Conservation (phyloP, 2,888 invertebrate genomes). For the Glaucopsyche alexis region DNA sequence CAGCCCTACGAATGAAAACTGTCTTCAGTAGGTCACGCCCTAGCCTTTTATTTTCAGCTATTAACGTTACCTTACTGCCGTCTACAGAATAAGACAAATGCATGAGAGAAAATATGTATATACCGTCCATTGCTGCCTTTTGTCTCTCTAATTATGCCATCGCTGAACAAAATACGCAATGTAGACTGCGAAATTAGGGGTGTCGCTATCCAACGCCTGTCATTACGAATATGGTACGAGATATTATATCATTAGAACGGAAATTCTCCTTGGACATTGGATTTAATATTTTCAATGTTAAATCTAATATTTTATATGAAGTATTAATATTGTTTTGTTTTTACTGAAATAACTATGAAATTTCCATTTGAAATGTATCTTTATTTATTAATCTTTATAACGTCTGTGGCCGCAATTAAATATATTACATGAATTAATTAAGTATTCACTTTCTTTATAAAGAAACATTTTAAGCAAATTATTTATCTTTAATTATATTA, state of each 20-base stretch:
- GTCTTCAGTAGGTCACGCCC: conserved; percentile 25
- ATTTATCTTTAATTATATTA: too few relatives aligned
- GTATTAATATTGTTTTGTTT: not conserved
- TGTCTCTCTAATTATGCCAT: not conserved
- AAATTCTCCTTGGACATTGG: conserved; percentile 11
- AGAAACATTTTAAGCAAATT: too few relatives aligned
- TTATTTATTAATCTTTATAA: too few relatives aligned
- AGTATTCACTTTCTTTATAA: too few relatives aligned
- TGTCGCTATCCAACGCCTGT: not conserved
- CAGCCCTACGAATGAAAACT: conserved; percentile 25
- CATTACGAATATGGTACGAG: conserved; percentile 11
- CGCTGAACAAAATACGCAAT: not conserved
- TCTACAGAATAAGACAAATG: not conserved
- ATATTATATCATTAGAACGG: conserved; percentile 23
- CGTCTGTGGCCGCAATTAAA: too few relatives aligned
- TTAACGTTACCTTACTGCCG: conserved; percentile 21
- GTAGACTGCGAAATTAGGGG: not conserved
- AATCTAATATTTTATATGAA: not conserved
- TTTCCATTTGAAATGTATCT: too few relatives aligned
- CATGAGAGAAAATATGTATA: not conserved
- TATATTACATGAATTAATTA: too few relatives aligned
- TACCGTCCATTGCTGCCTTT: not conserved
- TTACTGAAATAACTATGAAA: not conserved
- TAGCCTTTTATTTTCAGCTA: conserved; percentile 28
- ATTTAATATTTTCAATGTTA: conserved; percentile 19